These are phyloP conservation scores for Arvicola amphibius DNA, from an alignment of 2,797 vertebrate genomes.

Conservation along the genomic window DNA sequence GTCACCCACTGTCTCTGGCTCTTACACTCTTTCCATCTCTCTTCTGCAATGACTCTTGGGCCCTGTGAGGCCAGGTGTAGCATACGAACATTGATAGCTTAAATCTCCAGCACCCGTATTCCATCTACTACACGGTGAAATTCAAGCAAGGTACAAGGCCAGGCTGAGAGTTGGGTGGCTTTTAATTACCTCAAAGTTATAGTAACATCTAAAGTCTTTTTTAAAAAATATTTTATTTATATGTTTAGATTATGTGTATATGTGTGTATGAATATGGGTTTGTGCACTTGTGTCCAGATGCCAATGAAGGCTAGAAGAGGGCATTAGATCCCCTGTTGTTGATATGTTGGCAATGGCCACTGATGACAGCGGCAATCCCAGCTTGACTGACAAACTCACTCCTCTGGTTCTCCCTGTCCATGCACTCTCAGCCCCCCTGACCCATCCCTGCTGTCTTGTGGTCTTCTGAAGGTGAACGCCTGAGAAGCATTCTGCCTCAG, in stretches of 20 bases:
- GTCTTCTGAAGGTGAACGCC: slow-evolving; percentile 49
- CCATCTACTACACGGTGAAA: neutral
- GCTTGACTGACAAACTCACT: fast-evolving
- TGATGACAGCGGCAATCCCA: too few relatives aligned
- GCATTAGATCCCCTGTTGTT: neutral
- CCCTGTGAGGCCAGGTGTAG: neutral
- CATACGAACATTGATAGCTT: neutral
- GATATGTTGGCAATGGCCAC: fast-evolving
- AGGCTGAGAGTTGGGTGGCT: neutral
- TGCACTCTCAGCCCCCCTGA: neutral
- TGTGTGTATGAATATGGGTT: neutral
- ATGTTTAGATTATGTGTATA: neutral
- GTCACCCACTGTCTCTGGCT: neutral
- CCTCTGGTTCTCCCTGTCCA: neutral
- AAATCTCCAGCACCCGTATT: neutral
- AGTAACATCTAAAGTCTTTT: neutral
- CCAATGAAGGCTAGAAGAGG: neutral
- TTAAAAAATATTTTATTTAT: neutral
- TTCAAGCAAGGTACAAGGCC: neutral
- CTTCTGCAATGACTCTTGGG: neutral
- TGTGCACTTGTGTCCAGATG: neutral
- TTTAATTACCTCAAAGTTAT: neutral
- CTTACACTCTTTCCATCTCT: neutral
- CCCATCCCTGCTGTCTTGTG: neutral
- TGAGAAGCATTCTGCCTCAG: neutral